Evolutionary conservation across 2,113 vertebrate species (phyloP).

Genomic region (Psephotus haematonotus): DNA sequence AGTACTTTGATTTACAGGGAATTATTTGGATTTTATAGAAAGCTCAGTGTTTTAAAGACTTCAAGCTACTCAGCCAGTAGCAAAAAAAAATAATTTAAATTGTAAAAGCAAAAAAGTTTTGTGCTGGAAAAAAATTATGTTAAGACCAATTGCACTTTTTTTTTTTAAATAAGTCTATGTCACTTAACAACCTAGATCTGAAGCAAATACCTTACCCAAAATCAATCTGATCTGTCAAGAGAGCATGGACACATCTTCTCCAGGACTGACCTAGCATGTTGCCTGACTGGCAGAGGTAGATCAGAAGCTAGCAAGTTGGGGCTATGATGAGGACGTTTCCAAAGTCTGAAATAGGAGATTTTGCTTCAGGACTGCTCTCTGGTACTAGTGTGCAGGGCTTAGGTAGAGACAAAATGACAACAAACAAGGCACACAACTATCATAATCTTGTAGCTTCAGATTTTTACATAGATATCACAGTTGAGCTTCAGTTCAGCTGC

Average conservation of each 20-base stretch:
- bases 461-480: background rate
- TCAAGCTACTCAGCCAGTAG: conserved; percentile 62
- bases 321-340: background rate
- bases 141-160: background rate
- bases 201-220: background rate
- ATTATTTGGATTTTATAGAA: conserved; percentile 77
- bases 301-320: background rate
- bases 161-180: background rate
- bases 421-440: background rate
- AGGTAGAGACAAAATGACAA: accelerated
- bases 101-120: conserved; percentile 43
- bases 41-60: conserved; percentile 73
- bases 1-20: conserved; percentile 79
- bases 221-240: background rate
- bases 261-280: background rate
- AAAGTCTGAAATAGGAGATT: background rate
- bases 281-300: background rate
- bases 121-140: background rate
- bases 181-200: background rate
- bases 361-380: background rate
- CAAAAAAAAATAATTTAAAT: conserved; percentile 36
- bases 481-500: background rate
- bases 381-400: background rate
- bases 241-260: background rate
- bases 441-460: background rate